A percentile compares a stretch with the other conserved stretches of the same genome.
These are phyloP conservation scores for Polydesmus complanatus DNA, from an alignment of 2,888 invertebrate genomes.

Conservation along the genomic window DNA sequence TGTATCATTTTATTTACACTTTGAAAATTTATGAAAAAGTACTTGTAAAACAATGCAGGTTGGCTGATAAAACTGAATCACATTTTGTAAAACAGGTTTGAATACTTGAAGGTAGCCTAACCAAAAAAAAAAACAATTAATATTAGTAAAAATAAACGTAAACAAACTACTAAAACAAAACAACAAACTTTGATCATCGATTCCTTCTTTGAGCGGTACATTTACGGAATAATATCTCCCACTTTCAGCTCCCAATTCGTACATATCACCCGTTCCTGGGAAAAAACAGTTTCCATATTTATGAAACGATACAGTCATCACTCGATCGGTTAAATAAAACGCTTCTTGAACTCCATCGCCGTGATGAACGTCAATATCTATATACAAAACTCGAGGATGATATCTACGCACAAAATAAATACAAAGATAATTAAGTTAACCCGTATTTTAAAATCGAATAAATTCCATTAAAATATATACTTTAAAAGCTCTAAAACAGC, in stretches of 20 bases:
- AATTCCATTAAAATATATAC: too few species aligned
- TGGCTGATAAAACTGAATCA: constrained; percentile 93
- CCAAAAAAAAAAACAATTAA: constrained; percentile 5
- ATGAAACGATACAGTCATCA: constrained; percentile 99
- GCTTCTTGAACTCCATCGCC: constrained; percentile 95
- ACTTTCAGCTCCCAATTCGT: constrained; percentile 90
- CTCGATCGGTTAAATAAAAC: constrained; percentile 89
- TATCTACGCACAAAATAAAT: constrained; percentile 44
- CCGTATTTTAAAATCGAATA: too few species aligned
- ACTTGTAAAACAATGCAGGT: constrained; percentile 78
- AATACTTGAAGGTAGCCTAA: constrained; percentile 81
- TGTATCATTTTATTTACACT: constrained; percentile 9
- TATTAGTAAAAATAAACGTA: too few species aligned
- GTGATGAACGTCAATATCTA: constrained; percentile 98
- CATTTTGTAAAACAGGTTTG: constrained; percentile 75
- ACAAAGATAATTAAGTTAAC: too few species aligned
- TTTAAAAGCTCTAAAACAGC: constrained; percentile 82
- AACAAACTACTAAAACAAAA: background rate
- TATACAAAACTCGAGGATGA: constrained; percentile 86
- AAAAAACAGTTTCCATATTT: constrained; percentile 97
- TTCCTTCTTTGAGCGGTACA: constrained; percentile 94
- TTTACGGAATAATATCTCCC: constrained; percentile 96
- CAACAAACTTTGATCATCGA: constrained; percentile 55
- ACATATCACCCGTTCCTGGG: constrained; percentile 96
- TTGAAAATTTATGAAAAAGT: constrained; percentile 11